phyloP scores from a whole-genome alignment of 2,888 invertebrate genomes.

The Drosophila percnosoma region DNA sequence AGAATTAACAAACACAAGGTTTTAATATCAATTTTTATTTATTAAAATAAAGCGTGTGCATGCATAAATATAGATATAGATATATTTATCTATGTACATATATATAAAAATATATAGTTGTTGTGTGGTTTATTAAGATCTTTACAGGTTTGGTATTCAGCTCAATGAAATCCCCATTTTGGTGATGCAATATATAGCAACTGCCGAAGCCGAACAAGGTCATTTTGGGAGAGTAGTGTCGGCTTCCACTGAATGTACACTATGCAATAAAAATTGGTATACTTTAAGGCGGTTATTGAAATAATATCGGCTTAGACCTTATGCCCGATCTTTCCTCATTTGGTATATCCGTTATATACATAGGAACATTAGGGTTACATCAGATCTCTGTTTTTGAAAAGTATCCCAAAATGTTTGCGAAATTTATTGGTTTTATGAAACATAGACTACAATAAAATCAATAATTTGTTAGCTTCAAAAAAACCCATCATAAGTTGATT shows the following conservation, averaged over 20 bases:
- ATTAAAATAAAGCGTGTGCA: neutral
- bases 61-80: neutral
- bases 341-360: neutral
- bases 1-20: neutral
- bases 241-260: neutral
- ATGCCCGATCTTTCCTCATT: neutral
- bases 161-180: slow-evolving; percentile 1
- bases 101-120: neutral
- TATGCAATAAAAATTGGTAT: slow-evolving; percentile 33
- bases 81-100: neutral
- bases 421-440: neutral
- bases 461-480: neutral
- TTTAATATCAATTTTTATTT: neutral
- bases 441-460: neutral
- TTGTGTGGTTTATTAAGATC: neutral
- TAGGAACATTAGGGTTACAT: neutral
- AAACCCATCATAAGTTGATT: slow-evolving; percentile 22
- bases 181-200: neutral
- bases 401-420: neutral
- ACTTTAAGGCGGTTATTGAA: slow-evolving; percentile 42
- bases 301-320: neutral
- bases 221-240: neutral
- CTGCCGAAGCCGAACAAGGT: neutral
- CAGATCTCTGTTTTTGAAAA: neutral
- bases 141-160: neutral